phyloP scores from a whole-genome alignment of 1,140 invertebrate genomes.

The Plectrocnemia conspersa region DNA sequence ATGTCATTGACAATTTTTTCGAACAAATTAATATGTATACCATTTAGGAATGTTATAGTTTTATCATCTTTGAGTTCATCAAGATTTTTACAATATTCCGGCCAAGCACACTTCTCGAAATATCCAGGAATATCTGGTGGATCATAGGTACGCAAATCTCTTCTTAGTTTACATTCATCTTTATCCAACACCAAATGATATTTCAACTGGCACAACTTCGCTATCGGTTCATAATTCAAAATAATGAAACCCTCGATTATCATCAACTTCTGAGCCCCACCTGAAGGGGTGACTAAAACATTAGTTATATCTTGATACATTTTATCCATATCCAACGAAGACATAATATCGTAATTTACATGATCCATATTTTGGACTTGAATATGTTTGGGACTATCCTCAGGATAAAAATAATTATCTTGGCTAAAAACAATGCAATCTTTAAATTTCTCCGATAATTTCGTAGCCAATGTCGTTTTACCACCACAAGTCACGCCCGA shows the following conservation, averaged over 20 bases:
- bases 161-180: constrained; percentile 51
- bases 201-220: constrained; percentile 52
- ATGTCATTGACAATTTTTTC: constrained; percentile 17
- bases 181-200: constrained; percentile 56
- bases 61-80: constrained; percentile 16
- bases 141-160: constrained; percentile 52
- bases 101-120: constrained; percentile 61
- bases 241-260: constrained; percentile 63
- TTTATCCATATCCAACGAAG: constrained; percentile 67
- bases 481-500: constrained; percentile 75
- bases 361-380: constrained; percentile 63
- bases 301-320: constrained; percentile 59
- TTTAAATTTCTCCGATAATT: constrained; percentile 51
- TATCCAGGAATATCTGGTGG: constrained; percentile 63
- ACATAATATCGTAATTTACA: constrained; percentile 73
- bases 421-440: constrained; percentile 62
- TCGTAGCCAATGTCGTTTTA: constrained; percentile 68
- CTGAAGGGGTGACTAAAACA: constrained; percentile 36
- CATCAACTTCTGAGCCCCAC: constrained; percentile 45
- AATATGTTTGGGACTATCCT: constrained; percentile 62
- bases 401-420: constrained; percentile 71
- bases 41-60: constrained; percentile 15
- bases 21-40: constrained; percentile 9
- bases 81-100: constrained; percentile 45
- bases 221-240: constrained; percentile 53